These are phyloP conservation scores for Pseudomugil gertrudae DNA, from an alignment of 2,797 vertebrate genomes.

Conservation along the genomic window DNA sequence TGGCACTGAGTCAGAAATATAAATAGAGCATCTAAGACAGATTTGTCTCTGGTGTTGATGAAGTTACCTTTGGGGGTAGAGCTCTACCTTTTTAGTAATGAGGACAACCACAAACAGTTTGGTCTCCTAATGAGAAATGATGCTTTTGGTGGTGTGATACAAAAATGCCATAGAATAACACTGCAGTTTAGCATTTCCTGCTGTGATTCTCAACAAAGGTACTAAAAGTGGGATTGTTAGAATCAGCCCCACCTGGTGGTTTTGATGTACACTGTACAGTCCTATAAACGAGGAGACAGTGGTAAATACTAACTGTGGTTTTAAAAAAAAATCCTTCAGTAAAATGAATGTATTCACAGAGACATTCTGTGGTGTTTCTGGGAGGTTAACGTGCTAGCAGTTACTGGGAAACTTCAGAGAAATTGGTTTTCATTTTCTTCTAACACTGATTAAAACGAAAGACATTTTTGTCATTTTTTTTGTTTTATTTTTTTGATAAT, in stretches of 20 bases:
- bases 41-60: slow-evolving; percentile 82
- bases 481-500: neutral
- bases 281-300: slow-evolving; percentile 12
- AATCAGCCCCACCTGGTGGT: slow-evolving; percentile 83
- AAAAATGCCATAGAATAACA: slow-evolving; percentile 58
- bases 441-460: neutral
- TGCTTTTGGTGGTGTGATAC: slow-evolving; percentile 68
- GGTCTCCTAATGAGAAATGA: slow-evolving; percentile 81
- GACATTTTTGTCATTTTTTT: no score
- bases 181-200: slow-evolving; percentile 49
- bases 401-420: neutral
- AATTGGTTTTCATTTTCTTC: slow-evolving; percentile 9
- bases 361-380: neutral
- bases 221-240: slow-evolving; percentile 57
- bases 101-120: slow-evolving; percentile 82
- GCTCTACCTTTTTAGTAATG: slow-evolving; percentile 84
- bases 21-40: slow-evolving; percentile 84
- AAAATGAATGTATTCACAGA: neutral
- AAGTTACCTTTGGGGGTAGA: slow-evolving; percentile 81
- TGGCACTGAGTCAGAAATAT: slow-evolving; percentile 84
- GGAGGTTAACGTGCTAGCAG: slow-evolving; percentile 4
- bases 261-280: slow-evolving; percentile 55
- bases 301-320: slow-evolving; percentile 13
- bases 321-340: slow-evolving; percentile 18
- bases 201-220: slow-evolving; percentile 39